Evolutionary conservation across 2,888 invertebrate species (phyloP).

Genomic region (Cerastis leucographa): DNA sequence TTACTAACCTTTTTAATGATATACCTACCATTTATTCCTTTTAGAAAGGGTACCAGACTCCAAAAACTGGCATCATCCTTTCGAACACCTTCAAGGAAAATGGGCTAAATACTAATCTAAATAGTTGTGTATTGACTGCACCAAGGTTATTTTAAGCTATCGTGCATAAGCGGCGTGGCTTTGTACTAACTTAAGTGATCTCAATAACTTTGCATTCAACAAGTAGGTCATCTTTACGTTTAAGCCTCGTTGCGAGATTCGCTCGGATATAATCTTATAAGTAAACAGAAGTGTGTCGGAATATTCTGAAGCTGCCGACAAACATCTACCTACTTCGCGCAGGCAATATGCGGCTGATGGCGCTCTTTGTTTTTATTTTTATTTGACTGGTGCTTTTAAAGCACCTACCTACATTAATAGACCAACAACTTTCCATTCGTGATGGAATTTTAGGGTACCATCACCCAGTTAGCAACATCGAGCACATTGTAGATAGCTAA

Average conservation of each 20-base stretch:
- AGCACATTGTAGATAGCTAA: neutral
- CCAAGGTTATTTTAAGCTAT: conserved; percentile 36
- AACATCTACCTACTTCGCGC: neutral
- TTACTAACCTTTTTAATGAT: neutral
- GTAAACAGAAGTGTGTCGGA: conserved; percentile 10
- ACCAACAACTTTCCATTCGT: too few species aligned
- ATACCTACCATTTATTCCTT: neutral
- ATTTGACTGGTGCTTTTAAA: neutral
- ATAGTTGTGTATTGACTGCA: conserved; percentile 11
- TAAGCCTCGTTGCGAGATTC: conserved; percentile 13
- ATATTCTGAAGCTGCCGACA: conserved; percentile 9
- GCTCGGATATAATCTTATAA: neutral
- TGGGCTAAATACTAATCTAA: conserved; percentile 16
- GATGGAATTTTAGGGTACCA: neutral
- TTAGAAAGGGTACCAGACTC: too few species aligned
- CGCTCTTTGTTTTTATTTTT: conserved; percentile 8
- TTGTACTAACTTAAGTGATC: conserved; percentile 16
- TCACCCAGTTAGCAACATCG: neutral
- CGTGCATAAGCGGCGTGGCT: neutral
- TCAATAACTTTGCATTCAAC: conserved; percentile 33
- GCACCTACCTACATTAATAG: too few species aligned
- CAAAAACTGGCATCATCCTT: neutral
- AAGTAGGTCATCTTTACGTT: conserved; percentile 41
- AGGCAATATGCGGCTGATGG: conserved; percentile 29
- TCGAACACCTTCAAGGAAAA: conserved; percentile 8